These are phyloP conservation scores for Plutomurus gul DNA, from an alignment of 1,140 invertebrate species.

Conservation along the genomic window DNA sequence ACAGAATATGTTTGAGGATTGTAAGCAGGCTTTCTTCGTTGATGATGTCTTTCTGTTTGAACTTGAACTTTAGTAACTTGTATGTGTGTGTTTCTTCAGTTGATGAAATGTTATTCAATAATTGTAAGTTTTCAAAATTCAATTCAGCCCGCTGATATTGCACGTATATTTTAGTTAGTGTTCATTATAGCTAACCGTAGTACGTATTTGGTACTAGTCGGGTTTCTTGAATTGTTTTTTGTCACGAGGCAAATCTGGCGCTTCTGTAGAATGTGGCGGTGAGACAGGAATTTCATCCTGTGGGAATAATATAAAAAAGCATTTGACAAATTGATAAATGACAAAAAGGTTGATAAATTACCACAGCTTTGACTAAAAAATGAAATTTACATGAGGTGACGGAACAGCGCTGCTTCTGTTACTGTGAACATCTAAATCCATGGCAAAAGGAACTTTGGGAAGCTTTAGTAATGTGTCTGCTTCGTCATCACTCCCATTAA, in stretches of 20 bases:
- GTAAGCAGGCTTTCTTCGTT: not conserved
- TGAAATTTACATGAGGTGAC: slow-evolving; percentile 45
- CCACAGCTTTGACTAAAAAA: not conserved
- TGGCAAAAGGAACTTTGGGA: slow-evolving; percentile 61
- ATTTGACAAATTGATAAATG: not conserved
- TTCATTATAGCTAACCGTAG: not conserved
- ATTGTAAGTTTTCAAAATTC: not conserved
- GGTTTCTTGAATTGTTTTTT: not conserved
- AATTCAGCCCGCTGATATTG: not conserved
- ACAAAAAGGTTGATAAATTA: not conserved
- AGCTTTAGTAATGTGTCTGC: slow-evolving; percentile 55
- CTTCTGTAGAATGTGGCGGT: not conserved
- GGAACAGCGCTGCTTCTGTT: slow-evolving; percentile 64
- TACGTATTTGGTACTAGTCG: not conserved
- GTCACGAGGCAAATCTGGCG: slow-evolving; percentile 21
- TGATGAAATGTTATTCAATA: not conserved
- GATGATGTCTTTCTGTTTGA: slow-evolving; percentile 4
- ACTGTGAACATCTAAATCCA: slow-evolving; percentile 63
- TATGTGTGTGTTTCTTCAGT: not conserved
- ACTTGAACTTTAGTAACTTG: not conserved
- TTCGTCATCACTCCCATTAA: slow-evolving; percentile 56
- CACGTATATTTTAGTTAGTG: not conserved
- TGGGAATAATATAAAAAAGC: too few relatives aligned
- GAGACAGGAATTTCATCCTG: not conserved
- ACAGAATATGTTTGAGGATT: not conserved